These are phyloP conservation scores for Falco columbarius DNA, from an alignment of 2,797 vertebrate genomes.

Conservation along the genomic window DNA sequence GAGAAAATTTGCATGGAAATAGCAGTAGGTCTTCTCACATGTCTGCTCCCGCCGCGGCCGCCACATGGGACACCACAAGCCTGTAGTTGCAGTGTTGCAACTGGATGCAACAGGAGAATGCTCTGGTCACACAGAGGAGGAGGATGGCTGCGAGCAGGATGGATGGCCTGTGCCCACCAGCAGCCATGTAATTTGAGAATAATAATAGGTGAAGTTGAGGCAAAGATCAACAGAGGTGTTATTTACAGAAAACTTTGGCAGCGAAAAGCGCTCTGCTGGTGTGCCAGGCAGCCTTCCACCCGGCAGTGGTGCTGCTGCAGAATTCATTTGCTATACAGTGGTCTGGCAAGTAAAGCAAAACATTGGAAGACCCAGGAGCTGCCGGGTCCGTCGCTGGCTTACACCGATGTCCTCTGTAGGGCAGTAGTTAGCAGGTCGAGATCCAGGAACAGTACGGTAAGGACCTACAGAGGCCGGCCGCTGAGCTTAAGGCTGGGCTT, in stretches of 20 bases:
- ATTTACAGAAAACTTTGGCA: neutral
- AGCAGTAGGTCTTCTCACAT: neutral
- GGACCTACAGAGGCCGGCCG: neutral
- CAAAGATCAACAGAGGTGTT: neutral
- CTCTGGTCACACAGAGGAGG: neutral
- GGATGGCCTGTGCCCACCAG: neutral
- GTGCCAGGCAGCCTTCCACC: neutral
- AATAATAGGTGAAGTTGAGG: neutral
- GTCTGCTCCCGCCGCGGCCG: neutral
- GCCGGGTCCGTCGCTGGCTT: neutral
- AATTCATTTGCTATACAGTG: accelerated
- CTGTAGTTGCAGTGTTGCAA: neutral
- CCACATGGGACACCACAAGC: neutral
- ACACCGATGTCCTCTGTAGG: neutral
- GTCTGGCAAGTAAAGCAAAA: neutral
- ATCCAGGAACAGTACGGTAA: accelerated
- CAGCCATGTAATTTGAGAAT: neutral
- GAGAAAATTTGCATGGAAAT: neutral
- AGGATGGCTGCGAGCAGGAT: neutral
- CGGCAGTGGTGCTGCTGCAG: neutral
- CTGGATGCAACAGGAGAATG: neutral
- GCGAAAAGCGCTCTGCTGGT: neutral
- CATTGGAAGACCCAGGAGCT: accelerated
- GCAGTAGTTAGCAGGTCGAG: neutral
- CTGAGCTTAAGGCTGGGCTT: accelerated